These are phyloP conservation scores for Drosophila kohkoa DNA, from an alignment of 1,140 invertebrate species.

Conservation along the genomic window DNA sequence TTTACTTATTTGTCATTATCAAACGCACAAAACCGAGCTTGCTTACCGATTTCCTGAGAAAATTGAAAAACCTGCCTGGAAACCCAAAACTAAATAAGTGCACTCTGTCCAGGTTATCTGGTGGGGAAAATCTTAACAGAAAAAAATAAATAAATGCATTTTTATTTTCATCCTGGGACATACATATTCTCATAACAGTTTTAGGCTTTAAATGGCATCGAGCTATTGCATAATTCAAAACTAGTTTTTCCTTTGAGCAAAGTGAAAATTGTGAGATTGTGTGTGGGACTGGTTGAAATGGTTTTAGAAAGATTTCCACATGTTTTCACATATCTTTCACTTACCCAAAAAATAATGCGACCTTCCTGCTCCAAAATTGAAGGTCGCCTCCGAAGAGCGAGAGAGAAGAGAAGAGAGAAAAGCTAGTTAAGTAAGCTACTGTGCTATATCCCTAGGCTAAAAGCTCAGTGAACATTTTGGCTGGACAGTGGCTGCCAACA, in stretches of 20 bases:
- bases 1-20: not conserved
- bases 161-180: constrained; percentile 19
- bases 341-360: constrained; percentile 47
- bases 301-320: constrained; percentile 49
- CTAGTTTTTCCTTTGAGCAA: constrained; percentile 50
- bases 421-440: constrained; percentile 35
- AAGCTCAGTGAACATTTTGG: constrained; percentile 23
- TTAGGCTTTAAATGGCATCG: constrained; percentile 21
- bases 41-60: constrained; percentile 8
- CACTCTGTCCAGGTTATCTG: not conserved
- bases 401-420: no score
- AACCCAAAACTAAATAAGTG: not conserved
- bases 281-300: constrained; percentile 16
- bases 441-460: constrained; percentile 25
- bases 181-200: constrained; percentile 48
- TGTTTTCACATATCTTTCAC: constrained; percentile 27
- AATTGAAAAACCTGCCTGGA: not conserved
- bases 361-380: constrained; percentile 28
- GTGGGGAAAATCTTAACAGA: not conserved
- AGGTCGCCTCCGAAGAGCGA: constrained; percentile 33
- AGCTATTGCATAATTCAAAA: constrained; percentile 54
- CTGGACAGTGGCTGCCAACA: not conserved
- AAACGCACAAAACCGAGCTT: not conserved
- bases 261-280: not conserved
- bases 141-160: not conserved